phyloP scores from a whole-genome alignment of 1,140 invertebrate species.

The Drosophila bocqueti region DNA sequence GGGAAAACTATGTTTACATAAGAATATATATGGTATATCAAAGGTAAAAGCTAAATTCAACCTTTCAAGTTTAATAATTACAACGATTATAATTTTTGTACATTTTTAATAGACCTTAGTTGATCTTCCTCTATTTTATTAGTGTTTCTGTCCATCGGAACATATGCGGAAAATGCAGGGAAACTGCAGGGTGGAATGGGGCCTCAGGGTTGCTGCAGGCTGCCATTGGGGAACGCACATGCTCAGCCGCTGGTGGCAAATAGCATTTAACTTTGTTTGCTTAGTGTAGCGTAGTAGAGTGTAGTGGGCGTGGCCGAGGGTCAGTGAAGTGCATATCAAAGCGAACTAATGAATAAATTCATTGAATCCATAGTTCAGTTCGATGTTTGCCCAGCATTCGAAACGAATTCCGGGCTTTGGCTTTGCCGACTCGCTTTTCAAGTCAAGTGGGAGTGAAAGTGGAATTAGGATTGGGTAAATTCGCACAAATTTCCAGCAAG shows the following conservation, averaged over 20 bases:
- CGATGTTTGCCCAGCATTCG: constrained; percentile 72
- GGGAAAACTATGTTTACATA: neutral
- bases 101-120: neutral
- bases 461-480: neutral
- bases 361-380: constrained; percentile 70
- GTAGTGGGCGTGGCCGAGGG: constrained; percentile 39
- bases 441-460: constrained; percentile 12
- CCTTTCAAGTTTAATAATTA: neutral
- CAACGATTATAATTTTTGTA: too few species aligned
- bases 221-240: constrained; percentile 34
- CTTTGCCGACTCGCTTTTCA: constrained; percentile 38
- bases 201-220: constrained; percentile 5
- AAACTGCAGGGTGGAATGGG: constrained; percentile 8
- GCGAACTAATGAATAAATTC: constrained; percentile 82
- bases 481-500: constrained; percentile 8
- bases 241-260: constrained; percentile 39
- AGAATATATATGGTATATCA: neutral
- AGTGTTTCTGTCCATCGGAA: neutral
- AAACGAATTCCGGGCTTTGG: constrained; percentile 29
- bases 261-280: constrained; percentile 70
- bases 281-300: constrained; percentile 50
- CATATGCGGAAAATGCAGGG: constrained; percentile 1
- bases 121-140: neutral
- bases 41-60: neutral
- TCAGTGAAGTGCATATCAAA: constrained; percentile 76